Conservation (phyloP, 1,140 invertebrate species). For the Aphis gossypii region DNA sequence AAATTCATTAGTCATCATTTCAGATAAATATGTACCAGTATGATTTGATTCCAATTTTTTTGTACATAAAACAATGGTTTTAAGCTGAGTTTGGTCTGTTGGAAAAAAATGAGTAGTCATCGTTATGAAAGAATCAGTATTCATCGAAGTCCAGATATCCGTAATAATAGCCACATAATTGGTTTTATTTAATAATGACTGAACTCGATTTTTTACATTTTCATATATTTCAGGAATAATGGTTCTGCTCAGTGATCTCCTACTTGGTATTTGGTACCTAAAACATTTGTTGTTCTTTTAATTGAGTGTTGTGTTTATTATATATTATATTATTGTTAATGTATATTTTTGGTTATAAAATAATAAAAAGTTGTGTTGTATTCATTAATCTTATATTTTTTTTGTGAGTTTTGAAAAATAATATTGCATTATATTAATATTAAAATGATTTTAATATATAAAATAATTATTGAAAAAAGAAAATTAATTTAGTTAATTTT, state of each 20-base stretch:
- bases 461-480: too few relatives aligned
- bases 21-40: constrained; percentile 8
- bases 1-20: background rate
- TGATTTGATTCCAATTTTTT: constrained; percentile 1
- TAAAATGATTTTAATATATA: too few relatives aligned
- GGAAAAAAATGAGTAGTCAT: background rate
- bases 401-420: too few relatives aligned
- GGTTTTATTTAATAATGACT: background rate
- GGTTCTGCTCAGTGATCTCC: background rate
- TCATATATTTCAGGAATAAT: background rate
- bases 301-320: too few relatives aligned
- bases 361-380: too few relatives aligned
- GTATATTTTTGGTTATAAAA: too few relatives aligned
- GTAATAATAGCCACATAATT: background rate
- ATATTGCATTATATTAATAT: too few relatives aligned
- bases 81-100: background rate
- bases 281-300: too few relatives aligned
- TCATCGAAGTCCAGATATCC: constrained; percentile 14
- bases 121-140: constrained; percentile 26
- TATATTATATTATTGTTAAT: too few relatives aligned
- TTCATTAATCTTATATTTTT: too few relatives aligned
- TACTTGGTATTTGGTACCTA: constrained; percentile 6
- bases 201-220: background rate
- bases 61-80: background rate
- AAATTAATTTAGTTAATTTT: too few relatives aligned